phyloP scores from a whole-genome alignment of 1,140 invertebrate genomes.

The Drosophila subobscura region DNA sequence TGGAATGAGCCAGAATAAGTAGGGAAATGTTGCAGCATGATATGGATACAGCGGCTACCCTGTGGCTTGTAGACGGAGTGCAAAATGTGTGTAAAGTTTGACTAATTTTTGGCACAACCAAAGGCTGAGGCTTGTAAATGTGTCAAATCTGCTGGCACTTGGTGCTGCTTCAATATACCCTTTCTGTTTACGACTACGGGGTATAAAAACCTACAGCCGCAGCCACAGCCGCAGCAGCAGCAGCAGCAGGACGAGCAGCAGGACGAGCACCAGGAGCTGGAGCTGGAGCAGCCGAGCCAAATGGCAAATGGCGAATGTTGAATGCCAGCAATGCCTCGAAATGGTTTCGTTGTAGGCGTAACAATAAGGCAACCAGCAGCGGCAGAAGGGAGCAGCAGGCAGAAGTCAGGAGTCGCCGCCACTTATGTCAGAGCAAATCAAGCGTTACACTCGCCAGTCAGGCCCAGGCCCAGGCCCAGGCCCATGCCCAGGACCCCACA shows the following conservation, averaged over 20 bases:
- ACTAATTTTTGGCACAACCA: too few species aligned
- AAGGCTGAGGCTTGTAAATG: too few species aligned
- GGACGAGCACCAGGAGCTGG: not conserved
- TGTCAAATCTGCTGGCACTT: not conserved
- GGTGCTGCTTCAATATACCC: too few species aligned
- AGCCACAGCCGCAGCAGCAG: slow-evolving; percentile 7
- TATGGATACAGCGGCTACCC: slow-evolving; percentile 18
- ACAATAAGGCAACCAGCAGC: slow-evolving; percentile 44
- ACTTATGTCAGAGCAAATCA: slow-evolving; percentile 79
- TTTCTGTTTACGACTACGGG: too few species aligned
- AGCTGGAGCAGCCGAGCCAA: slow-evolving; percentile 28
- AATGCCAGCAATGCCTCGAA: slow-evolving; percentile 51
- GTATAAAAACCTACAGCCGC: slow-evolving; percentile 9
- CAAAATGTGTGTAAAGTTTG: not conserved
- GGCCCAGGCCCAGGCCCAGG: not conserved
- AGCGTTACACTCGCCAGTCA: slow-evolving; percentile 52
- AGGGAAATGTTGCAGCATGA: not conserved
- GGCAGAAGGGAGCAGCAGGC: slow-evolving; percentile 12
- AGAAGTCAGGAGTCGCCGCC: slow-evolving; percentile 51
- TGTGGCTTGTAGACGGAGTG: too few species aligned
- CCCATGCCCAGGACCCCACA: not conserved
- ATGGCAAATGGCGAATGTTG: slow-evolving; percentile 39
- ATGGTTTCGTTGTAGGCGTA: slow-evolving; percentile 65
- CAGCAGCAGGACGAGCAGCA: not conserved
- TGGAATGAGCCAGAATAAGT: slow-evolving; percentile 21